Base-by-base conservation (phyloP, 2,888 invertebrate genomes). In the Leptinotarsa juncta region DNA sequence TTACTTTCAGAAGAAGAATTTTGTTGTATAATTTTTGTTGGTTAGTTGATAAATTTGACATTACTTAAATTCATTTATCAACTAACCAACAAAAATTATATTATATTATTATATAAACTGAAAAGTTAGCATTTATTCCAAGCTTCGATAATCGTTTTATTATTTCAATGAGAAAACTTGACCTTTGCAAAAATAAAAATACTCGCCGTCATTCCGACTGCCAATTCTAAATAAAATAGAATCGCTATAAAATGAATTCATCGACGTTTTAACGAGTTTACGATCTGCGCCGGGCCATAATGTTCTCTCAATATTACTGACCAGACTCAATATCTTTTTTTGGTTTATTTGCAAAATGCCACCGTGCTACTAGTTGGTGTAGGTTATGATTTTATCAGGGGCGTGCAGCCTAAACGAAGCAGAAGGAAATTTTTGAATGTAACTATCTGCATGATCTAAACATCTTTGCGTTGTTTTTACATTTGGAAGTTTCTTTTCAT, bases 361-460 rank as follows among this genome's bases (percentile, higher is more conserved):
- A 71, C 73, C 51, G 65, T 65, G 53, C 51, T 65, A 32, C 48
- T 55, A 48, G 69, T 73, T 73, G 73, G 65, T 42, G 26, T 73
- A 73, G 69, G 73, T 73, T 55, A 49, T 65, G 73, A 53, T 69
- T 73, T 73, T 65, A 5, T 26, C 62, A 62, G 7, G n/a, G 42
- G 62, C 62, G 57, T 20, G 20, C 57, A 15, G 18, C n/a, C n/a
- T 10, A 3, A n/a, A 20, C 20, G 20, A 32, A 32, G 7, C 32
- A 32, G 32, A 32, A 10, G 32, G 32, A 32, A 32, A 32, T 32
- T 5, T 32, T 32, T 32, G 32, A 32, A 32, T 10, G 32, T 32
- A 10, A 10, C 32, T 32, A 32, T 10, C 5, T 26, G 26, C 26
- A 26, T 26, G 26, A 10, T 32, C 10, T 32, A 32, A 2, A 32